These are phyloP conservation scores for Antitype chi DNA, from an alignment of 2,888 invertebrate genomes.

Conservation along the genomic window DNA sequence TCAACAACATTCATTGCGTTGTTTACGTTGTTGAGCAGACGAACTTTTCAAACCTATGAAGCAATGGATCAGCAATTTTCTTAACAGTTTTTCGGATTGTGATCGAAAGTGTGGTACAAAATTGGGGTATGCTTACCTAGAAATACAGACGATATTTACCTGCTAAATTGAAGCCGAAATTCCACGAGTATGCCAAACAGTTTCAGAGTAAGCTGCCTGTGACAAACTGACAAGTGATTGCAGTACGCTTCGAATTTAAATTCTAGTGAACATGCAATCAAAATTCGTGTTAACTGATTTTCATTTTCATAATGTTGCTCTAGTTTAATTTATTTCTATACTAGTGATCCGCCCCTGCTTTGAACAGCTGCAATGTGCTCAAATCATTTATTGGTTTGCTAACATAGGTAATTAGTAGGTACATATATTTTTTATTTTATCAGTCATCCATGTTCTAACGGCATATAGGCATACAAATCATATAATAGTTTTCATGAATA, in stretches of 20 bases:
- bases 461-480: too few relatives aligned
- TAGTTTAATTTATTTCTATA: conserved; percentile 8
- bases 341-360: neutral
- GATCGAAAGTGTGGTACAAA: neutral
- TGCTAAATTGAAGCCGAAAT: neutral
- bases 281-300: conserved; percentile 10
- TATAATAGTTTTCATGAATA: too few relatives aligned
- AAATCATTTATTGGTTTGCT: too few relatives aligned
- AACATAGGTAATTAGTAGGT: too few relatives aligned
- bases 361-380: neutral
- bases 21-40: neutral
- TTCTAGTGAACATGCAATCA: neutral
- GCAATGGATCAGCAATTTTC: neutral
- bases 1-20: neutral
- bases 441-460: too few relatives aligned
- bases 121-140: neutral
- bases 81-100: neutral
- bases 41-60: neutral
- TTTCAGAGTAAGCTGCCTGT: neutral
- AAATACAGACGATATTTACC: neutral
- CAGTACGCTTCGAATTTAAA: conserved; percentile 1
- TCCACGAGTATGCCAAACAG: neutral
- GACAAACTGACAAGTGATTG: conserved; percentile 15
- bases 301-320: neutral
- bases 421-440: too few relatives aligned